Base-by-base conservation (phyloP, 2,888 invertebrate species). In the Allolobophora icterica region DNA sequence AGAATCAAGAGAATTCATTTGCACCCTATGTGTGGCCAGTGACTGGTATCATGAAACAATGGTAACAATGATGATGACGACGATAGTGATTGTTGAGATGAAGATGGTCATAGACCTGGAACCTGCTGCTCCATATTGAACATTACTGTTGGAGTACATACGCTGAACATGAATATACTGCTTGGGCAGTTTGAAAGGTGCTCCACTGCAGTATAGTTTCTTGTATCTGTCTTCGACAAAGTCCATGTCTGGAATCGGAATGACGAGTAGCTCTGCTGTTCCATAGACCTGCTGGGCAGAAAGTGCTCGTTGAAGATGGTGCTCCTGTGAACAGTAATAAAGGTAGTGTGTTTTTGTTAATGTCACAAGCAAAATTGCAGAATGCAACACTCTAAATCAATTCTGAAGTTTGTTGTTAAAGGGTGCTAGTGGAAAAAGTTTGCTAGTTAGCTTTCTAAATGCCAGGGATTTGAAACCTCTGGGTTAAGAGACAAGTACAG, bases 121-220 rank as follows among this genome's bases (percentile, higher is more conserved):
- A 42, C 13, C 5, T 42, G 42, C 13, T 17, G 42, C 42, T 42
- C 42, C 42, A 42, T 42, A 42, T 52, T 52, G 52, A 52, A 52
- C 15, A 71, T n/a, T 38, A 58, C 2, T n/a, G 30, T n/a, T 71
- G 1, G 71, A 87, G 34, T 87, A 35, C 87, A 87, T 87, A 98
- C 98, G 98, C 96, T 99, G 98, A 97, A 99, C 98, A 95, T 98
- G 98, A 95, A 99, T 98, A 95, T 99, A 97, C 96, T 99, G 98
- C 95, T 98, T 97, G 94, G 98, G 98, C 96, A 97, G 94, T 93
- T 95, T 95, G 95, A 93, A 95, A 33, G 87, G 94, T 89, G 93
- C 93, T n/a, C 89, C 92, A n/a, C 97, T 97, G 94, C 98, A 97
- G 96, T 99, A 99, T 94, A 98, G 97, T 95, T 96, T 97, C 95